phyloP scores from a whole-genome alignment of 2,113 vertebrate species.

The Erythrocebus patas region DNA sequence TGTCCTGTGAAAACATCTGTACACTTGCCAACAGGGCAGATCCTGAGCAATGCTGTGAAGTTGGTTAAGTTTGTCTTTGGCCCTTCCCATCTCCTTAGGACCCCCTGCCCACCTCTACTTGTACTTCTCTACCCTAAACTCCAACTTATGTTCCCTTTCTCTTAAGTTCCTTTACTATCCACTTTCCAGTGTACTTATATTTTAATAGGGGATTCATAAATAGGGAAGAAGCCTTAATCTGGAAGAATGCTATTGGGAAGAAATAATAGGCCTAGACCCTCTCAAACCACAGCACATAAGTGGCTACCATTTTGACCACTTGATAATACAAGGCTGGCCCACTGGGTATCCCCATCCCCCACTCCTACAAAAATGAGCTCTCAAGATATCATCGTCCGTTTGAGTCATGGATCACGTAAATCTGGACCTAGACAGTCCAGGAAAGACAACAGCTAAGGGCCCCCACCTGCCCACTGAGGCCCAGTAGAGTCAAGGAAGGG shows the following conservation, averaged over 20 bases:
- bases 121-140: neutral
- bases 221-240: neutral
- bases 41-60: neutral
- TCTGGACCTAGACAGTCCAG: neutral
- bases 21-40: neutral
- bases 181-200: neutral
- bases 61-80: constrained; percentile 64
- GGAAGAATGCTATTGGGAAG: neutral
- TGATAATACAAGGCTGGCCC: neutral
- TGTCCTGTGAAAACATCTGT: neutral
- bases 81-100: constrained; percentile 30
- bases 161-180: constrained; percentile 2
- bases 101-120: constrained; percentile 2
- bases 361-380: neutral
- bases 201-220: neutral
- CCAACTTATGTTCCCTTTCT: neutral
- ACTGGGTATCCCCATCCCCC: neutral
- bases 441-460: neutral
- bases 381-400: neutral
- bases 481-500: neutral
- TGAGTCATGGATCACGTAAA: neutral
- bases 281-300: neutral
- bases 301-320: neutral
- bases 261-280: neutral
- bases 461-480: neutral